Evolutionary conservation across 2,113 vertebrate species (phyloP).

Genomic region (Prunella fulvescens): DNA sequence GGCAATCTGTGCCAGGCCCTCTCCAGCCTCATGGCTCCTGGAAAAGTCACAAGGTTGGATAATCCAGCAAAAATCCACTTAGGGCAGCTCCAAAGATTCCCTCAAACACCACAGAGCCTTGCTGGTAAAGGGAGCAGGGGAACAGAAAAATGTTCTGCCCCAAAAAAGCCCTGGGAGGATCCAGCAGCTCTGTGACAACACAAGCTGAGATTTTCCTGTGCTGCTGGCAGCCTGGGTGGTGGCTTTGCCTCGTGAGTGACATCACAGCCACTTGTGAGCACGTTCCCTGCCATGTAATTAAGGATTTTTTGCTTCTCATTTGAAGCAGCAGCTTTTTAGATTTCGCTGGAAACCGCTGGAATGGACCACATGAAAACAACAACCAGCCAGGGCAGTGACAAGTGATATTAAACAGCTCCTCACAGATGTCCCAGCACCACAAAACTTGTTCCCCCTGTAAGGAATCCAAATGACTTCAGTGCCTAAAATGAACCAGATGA

Average conservation of each 20-base stretch:
- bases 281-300: background rate
- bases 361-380: background rate
- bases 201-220: background rate
- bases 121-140: background rate
- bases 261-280: background rate
- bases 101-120: rapidly evolving
- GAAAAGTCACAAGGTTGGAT: rapidly evolving
- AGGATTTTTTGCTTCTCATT: background rate
- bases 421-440: conserved; percentile 19
- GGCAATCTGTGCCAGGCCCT: background rate
- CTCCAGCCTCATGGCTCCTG: background rate
- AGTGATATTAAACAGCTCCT: conserved; percentile 39
- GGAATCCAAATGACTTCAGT: conserved; percentile 38
- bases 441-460: background rate
- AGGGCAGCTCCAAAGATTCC: background rate
- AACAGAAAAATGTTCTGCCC: background rate
- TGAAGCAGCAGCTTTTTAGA: background rate
- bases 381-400: background rate
- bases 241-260: background rate
- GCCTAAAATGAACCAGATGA: conserved; percentile 47
- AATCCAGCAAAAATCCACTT: background rate
- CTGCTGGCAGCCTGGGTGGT: conserved; percentile 22
- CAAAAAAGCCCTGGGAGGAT: background rate
- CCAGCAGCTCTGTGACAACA: background rate
- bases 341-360: background rate